Evolutionary conservation across 2,113 vertebrate species (phyloP), one percentile per base, ranked within the genome.

Genomic region (Gobius niger): DNA sequence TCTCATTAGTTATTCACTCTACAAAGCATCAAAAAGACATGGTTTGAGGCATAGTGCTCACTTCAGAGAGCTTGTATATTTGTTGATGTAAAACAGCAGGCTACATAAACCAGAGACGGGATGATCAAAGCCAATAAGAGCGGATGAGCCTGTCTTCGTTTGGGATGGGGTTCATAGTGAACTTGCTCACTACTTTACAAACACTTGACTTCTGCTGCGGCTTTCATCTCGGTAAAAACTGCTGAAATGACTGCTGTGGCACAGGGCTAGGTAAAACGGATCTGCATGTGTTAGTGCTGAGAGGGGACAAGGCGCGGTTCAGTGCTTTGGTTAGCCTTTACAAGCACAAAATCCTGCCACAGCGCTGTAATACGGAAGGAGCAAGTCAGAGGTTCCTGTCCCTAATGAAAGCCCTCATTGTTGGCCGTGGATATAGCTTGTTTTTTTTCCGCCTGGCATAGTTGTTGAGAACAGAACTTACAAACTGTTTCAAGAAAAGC

Each of bases 141-240:
- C 7, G 40, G 3, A 63, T 49, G 49, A 62, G 68, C 16, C n/a
- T 65, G 63, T 59, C 15, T 70, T 80, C 63, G 56, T 71, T 72
- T 61, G 64, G 57, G 63, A 68, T 77, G 52, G n/a, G 44, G 9
- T 42, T 14, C 46, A 65, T 44, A 65, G 72, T 75, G 51, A 62
- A 63, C 73, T 63, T 65, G 41, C 70, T 82, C 57, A 75, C 75
- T 81, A 69, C 62, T 77, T 77, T 84, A 44, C 47, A 71, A 75
- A 76, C n/a, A 88, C 78, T 85, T 78, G 53, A 75, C 65, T 80
- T 82, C 79, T 56, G 86, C 76, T 67, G 66, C 59, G 59, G 83
- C 89, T 89, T 86, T 87, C 73, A 86, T 88, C 73, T 82, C 49
- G 59, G 57, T 72, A 71, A 78, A 57, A 86, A 88, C 82, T 71